Evolutionary conservation across 2,113 vertebrate genomes (phyloP).

Genomic region (Amblyopsis rosae): DNA sequence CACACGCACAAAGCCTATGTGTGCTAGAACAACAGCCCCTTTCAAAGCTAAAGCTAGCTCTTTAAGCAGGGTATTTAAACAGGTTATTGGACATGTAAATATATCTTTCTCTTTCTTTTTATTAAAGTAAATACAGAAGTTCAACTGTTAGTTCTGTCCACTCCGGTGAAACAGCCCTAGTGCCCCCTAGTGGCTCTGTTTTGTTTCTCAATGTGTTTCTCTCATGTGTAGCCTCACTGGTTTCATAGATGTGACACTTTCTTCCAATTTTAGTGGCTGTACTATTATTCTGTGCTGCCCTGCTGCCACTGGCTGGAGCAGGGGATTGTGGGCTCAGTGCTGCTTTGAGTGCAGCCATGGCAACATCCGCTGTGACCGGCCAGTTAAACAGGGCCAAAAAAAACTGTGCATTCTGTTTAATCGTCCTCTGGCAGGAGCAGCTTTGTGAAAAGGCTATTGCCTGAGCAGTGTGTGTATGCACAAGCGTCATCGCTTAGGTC

Average conservation of each 20-base stretch:
- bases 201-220: neutral
- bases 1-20: conserved; percentile 5
- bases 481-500: too few species aligned
- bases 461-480: conserved; percentile 18
- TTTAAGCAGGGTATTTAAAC: conserved; percentile 22
- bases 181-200: conserved; percentile 51
- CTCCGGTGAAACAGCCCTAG: conserved; percentile 38
- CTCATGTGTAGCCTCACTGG: neutral
- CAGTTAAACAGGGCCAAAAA: conserved; percentile 40
- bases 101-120: neutral
- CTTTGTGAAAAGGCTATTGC: conserved; percentile 46
- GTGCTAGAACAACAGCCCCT: conserved; percentile 10
- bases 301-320: conserved; percentile 20
- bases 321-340: conserved; percentile 21
- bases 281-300: conserved; percentile 12
- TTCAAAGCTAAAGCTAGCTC: conserved; percentile 11
- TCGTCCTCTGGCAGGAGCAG: conserved; percentile 36
- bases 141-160: conserved; percentile 36
- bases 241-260: conserved; percentile 21
- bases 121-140: too few species aligned
- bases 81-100: conserved; percentile 27
- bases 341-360: conserved; percentile 11
- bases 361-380: conserved; percentile 27
- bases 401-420: conserved; percentile 56
- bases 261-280: conserved; percentile 18